Evolutionary conservation across 2,888 invertebrate species (phyloP), one percentile per base, ranked within the genome.

Genomic region (Caenorhabditis angaria): DNA sequence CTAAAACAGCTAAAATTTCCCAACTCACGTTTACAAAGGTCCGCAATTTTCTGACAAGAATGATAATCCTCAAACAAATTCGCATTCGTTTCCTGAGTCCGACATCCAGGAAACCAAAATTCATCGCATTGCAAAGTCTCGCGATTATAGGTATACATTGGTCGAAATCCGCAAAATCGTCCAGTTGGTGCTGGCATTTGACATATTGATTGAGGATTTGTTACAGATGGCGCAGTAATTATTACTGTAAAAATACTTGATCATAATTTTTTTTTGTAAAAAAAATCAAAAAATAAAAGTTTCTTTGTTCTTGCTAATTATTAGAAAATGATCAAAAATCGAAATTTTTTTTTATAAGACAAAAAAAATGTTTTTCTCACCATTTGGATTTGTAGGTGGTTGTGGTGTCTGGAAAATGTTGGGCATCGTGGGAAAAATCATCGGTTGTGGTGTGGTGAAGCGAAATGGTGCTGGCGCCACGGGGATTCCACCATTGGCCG

Each of bases 41-140:
- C 70, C 10, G 84, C 83, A 20, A 84, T 69, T 54, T 66, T 76
- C 51, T 77, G 72, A 61, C 86, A 86, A 27, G 73, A 67, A 27
- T 72, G 76, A 41, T 77, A 70, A 22, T 78, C 72, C 41, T 83
- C 81, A 68, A 86, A 86, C 1, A 86, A 70, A 66, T 86, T 86
- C 18, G 82, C 80, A 65, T 87, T 86, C 20, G 86, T 86, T 14
- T 82, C 80, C 10, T 71, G 76, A 1, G 84, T 86, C 20, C 74
- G 62, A 67, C 86, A 86, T 18, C 85, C 83, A 20, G 85, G 84
- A 62, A 85, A 85, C 83, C 83, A 83, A 61, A 85, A 85, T 62
- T 85, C 81, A 58, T 86, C 86, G 61, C 86, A 86, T 70, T 77
- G 75, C n/a, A 79, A 65, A 3, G 85, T 86, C 32, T 85, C 86